phyloP scores from a whole-genome alignment of 2,888 invertebrate species.

The Cryptocephalus primarius region DNA sequence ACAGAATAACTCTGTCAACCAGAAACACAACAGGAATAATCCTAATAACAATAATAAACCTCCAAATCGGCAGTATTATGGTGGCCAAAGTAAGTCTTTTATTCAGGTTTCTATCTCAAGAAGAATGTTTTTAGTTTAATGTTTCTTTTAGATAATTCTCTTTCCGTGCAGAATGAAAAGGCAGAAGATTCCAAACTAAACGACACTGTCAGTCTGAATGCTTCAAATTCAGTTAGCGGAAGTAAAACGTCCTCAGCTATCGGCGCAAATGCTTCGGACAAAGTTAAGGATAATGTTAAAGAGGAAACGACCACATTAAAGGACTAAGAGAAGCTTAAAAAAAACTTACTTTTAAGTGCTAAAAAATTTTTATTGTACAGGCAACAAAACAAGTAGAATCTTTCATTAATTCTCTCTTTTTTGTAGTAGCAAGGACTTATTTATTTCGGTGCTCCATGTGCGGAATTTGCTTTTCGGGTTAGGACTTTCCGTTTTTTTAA shows the following conservation, averaged over 20 bases:
- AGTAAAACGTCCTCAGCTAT: conserved; percentile 13
- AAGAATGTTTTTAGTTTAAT: too few species aligned
- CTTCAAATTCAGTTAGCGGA: conserved; percentile 14
- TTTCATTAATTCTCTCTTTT: too few species aligned
- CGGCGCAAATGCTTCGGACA: conserved; percentile 17
- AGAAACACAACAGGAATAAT: conserved; percentile 30
- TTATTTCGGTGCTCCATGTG: too few species aligned
- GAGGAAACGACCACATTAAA: conserved; percentile 30
- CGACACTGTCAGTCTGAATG: conserved; percentile 21
- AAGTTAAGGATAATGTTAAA: conserved; percentile 26
- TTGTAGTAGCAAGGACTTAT: too few species aligned
- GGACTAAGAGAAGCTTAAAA: conserved; percentile 21
- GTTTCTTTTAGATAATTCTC: conserved; percentile 20
- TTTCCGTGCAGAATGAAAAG: conserved; percentile 32
- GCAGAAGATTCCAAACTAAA: conserved; percentile 30
- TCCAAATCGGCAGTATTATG: conserved; percentile 41
- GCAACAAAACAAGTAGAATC: too few species aligned
- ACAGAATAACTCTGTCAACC: conserved; percentile 32
- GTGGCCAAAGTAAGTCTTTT: conserved; percentile 37
- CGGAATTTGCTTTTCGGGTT: too few species aligned
- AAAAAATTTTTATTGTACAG: conserved; percentile 7
- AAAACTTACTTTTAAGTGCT: conserved; percentile 18
- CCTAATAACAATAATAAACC: conserved; percentile 33
- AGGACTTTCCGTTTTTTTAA: too few species aligned
- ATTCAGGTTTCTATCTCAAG: too few species aligned